Evolutionary conservation across 2,797 vertebrate genomes (phyloP).

Genomic region (Bradypodion ventrale): DNA sequence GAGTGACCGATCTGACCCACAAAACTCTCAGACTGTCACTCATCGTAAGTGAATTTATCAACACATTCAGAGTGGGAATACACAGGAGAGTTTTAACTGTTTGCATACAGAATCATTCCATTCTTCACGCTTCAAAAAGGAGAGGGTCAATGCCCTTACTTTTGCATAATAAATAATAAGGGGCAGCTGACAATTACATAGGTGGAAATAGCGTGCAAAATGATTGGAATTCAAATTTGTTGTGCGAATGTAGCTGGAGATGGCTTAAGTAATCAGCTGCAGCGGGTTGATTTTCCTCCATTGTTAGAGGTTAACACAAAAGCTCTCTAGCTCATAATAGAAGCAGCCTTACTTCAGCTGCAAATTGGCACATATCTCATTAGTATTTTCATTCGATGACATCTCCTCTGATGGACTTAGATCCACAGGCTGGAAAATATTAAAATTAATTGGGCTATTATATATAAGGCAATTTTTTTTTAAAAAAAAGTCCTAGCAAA

Average conservation of each 20-base stretch:
- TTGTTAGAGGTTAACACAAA: slow-evolving; percentile 70
- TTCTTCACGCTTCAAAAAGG: slow-evolving; percentile 81
- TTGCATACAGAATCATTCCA: slow-evolving; percentile 91
- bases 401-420: slow-evolving; percentile 60
- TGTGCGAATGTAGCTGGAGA: slow-evolving; percentile 64
- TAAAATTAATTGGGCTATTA: slow-evolving; percentile 68
- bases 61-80: slow-evolving; percentile 80
- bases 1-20: slow-evolving; percentile 84
- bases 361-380: slow-evolving; percentile 61
- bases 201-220: slow-evolving; percentile 80
- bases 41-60: slow-evolving; percentile 92
- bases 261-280: slow-evolving; percentile 69
- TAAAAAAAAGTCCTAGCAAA: slow-evolving; percentile 46
- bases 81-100: slow-evolving; percentile 86
- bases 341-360: slow-evolving; percentile 57
- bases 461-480: slow-evolving; percentile 61
- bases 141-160: slow-evolving; percentile 54
- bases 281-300: slow-evolving; percentile 52
- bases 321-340: slow-evolving; percentile 65
- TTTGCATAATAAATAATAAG: slow-evolving; percentile 95
- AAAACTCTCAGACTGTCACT: slow-evolving; percentile 88
- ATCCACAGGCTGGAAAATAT: slow-evolving; percentile 62
- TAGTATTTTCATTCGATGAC: slow-evolving; percentile 64
- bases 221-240: slow-evolving; percentile 75
- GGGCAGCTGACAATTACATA: slow-evolving; percentile 87